phyloP scores from a whole-genome alignment of 1,140 invertebrate genomes.

The Plectrocnemia conspersa region DNA sequence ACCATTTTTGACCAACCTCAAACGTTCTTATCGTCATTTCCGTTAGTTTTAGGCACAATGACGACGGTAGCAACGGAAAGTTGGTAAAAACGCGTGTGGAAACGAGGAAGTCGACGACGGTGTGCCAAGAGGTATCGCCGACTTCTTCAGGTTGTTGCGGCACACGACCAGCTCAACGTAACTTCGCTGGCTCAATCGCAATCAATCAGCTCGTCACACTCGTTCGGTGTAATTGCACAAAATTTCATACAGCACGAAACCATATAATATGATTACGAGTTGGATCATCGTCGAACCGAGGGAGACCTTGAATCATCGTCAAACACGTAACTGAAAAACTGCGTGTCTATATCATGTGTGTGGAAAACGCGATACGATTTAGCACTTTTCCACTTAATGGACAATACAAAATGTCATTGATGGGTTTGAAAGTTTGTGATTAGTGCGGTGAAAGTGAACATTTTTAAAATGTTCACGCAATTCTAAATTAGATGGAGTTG shows the following conservation, averaged over 20 bases:
- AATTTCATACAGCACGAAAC: not conserved
- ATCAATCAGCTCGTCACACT: not conserved
- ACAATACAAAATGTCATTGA: too few relatives aligned
- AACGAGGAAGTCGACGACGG: slow-evolving; percentile 1
- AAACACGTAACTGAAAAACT: too few relatives aligned
- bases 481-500: too few relatives aligned
- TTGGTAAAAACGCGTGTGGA: not conserved
- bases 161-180: not conserved
- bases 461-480: too few relatives aligned
- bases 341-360: not conserved
- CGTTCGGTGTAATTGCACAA: too few relatives aligned
- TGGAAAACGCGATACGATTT: not conserved
- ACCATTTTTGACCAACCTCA: not conserved
- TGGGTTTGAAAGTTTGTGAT: too few relatives aligned
- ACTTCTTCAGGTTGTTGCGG: not conserved
- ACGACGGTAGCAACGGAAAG: not conserved
- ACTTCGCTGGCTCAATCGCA: not conserved
- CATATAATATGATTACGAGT: not conserved
- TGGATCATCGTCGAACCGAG: not conserved
- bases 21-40: too few relatives aligned
- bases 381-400: not conserved
- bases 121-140: slow-evolving; percentile 1
- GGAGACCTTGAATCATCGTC: not conserved
- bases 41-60: not conserved
- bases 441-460: too few relatives aligned